phyloP scores from a whole-genome alignment of 2,113 vertebrate species.

The Entosphenus tridentatus region DNA sequence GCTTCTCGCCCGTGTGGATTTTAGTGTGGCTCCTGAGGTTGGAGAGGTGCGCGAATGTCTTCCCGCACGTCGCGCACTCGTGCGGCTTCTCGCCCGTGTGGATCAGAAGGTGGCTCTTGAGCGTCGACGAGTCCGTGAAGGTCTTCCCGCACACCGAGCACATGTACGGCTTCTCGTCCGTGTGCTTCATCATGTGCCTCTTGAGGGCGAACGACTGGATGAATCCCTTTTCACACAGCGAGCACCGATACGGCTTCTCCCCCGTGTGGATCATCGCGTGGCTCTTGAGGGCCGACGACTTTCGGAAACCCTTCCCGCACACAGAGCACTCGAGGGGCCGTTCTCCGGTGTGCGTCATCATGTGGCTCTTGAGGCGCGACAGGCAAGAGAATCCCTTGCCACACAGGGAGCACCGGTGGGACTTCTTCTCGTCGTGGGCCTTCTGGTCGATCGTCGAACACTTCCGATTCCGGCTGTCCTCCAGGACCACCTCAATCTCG shows the following conservation, averaged over 20 bases:
- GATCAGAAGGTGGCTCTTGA: neutral
- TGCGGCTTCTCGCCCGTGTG: constrained; percentile 1
- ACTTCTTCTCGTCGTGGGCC: neutral
- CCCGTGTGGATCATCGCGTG: constrained; percentile 2
- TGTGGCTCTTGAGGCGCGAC: neutral
- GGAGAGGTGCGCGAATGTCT: constrained; percentile 17
- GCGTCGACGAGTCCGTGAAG: neutral
- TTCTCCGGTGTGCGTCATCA: neutral
- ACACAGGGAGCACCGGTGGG: neutral
- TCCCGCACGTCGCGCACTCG: constrained; percentile 13
- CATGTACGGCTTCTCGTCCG: neutral
- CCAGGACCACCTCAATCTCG: too few species aligned
- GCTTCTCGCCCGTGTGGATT: neutral
- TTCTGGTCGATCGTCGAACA: too few species aligned
- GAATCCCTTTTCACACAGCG: constrained; percentile 1
- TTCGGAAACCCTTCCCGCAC: neutral
- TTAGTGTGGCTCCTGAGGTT: constrained; percentile 19
- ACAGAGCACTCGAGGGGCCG: neutral
- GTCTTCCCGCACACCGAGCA: constrained; percentile 4
- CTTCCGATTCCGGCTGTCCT: too few species aligned
- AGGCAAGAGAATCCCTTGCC: neutral
- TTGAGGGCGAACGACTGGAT: neutral
- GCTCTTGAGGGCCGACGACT: neutral
- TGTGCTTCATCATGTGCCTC: constrained; percentile 1
- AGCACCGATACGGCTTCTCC: neutral